Percentiles rank a stretch among this genome's conserved stretches.
phyloP scores from a whole-genome alignment of 2,888 invertebrate species.

The Aradus depressus region DNA sequence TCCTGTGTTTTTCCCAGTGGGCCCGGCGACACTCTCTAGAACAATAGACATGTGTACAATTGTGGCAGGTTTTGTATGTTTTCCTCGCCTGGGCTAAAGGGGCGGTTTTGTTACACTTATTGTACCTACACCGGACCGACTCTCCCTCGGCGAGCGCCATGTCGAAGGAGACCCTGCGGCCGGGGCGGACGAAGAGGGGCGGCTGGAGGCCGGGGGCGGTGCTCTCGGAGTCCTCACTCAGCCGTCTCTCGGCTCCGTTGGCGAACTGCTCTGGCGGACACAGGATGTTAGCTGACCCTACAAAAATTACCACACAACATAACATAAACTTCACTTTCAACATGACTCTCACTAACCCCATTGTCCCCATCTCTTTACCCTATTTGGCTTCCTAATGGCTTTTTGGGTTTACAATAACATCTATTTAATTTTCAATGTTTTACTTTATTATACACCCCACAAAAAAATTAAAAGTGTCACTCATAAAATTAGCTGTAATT shows the following conservation, averaged over 20 bases:
- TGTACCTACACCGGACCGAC: conserved; percentile 63
- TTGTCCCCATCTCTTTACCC: too few species aligned
- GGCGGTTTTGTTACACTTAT: conserved; percentile 64
- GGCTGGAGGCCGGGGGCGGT: conserved; percentile 31
- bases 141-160: conserved; percentile 29
- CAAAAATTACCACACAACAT: conserved; percentile 14
- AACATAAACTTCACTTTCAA: neutral
- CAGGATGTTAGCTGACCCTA: conserved; percentile 34
- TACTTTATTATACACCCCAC: too few species aligned
- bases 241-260: conserved; percentile 43
- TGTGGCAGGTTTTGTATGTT: conserved; percentile 84
- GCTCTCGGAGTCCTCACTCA: conserved; percentile 52
- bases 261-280: conserved; percentile 22
- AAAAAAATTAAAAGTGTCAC: too few species aligned
- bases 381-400: too few species aligned
- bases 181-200: conserved; percentile 27
- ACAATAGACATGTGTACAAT: conserved; percentile 90
- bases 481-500: too few species aligned
- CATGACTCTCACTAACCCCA: neutral
- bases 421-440: too few species aligned
- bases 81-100: conserved; percentile 64
- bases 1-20: conserved; percentile 89
- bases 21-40: conserved; percentile 78
- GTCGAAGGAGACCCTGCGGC: conserved; percentile 32
- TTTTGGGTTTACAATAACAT: too few species aligned